Percentiles rank a stretch among this genome's conserved stretches.
Evolutionary conservation across 2,797 vertebrate genomes (phyloP).

Genomic region (Hephaestus fuliginosus): DNA sequence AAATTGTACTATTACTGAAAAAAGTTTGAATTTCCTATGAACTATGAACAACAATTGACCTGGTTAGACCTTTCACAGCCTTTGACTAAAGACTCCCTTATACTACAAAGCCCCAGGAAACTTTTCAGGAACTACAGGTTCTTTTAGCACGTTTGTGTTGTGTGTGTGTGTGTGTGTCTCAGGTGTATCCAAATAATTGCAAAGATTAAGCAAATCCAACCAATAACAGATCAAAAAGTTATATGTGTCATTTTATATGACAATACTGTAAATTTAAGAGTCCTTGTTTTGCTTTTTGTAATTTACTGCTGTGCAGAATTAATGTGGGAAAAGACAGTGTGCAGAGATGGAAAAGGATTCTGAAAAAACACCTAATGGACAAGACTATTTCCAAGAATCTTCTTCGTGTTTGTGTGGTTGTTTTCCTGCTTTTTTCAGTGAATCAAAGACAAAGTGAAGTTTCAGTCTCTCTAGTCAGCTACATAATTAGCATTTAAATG

Average conservation of each 20-base stretch:
- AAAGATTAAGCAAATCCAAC: not conserved
- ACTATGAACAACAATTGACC: conserved; percentile 5
- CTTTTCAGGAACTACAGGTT: conserved; percentile 7
- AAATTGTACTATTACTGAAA: not conserved
- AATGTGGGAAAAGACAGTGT: not conserved
- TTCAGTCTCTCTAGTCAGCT: not conserved
- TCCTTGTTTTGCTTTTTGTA: not conserved
- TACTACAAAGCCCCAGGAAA: not conserved
- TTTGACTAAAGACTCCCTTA: not conserved
- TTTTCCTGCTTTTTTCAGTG: not conserved
- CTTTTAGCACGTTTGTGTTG: not conserved
- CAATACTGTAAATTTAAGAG: not conserved
- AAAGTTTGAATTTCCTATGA: not conserved
- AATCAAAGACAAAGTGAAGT: not conserved
- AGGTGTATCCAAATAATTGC: not conserved
- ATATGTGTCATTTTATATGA: not conserved
- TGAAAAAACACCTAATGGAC: not conserved
- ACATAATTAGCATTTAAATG: not conserved
- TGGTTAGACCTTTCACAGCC: not conserved
- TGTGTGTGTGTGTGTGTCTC: not conserved
- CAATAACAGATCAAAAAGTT: not conserved
- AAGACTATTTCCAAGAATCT: not conserved
- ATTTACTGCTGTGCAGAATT: not conserved
- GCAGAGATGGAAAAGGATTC: not conserved
- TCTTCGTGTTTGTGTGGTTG: not conserved